A percentile compares a stretch with the other conserved stretches of the same genome.
Evolutionary conservation across 2,113 vertebrate genomes (phyloP).

Genomic region (Rana temporaria): DNA sequence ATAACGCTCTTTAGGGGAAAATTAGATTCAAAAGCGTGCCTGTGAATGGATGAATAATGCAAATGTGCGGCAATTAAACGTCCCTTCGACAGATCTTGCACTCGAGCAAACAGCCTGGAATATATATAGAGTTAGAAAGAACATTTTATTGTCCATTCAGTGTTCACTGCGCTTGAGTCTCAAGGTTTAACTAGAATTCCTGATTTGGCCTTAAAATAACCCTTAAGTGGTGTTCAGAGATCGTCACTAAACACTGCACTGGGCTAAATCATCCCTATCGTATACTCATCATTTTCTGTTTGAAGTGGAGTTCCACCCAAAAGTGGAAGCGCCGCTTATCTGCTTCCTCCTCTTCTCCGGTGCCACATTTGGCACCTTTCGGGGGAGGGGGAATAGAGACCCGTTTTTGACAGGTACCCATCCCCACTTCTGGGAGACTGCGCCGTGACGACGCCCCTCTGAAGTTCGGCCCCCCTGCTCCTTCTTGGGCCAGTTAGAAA

Average conservation of each 20-base stretch:
- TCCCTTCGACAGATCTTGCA: conserved; percentile 9
- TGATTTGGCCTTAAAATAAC: conserved; percentile 31
- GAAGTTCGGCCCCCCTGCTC: no score
- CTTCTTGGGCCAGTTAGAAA: no score
- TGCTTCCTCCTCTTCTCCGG: no score
- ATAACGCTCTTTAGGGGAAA: conserved; percentile 39
- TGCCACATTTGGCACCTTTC: no score
- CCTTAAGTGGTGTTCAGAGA: background rate
- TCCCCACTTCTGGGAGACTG: no score
- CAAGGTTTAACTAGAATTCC: conserved; percentile 15
- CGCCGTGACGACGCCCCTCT: no score
- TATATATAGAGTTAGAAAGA: conserved; percentile 12
- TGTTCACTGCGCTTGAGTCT: conserved; percentile 7
- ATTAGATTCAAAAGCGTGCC: conserved; percentile 43
- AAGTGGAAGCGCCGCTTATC: no score
- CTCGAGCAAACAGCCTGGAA: conserved; percentile 37
- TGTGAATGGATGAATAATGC: conserved; percentile 48
- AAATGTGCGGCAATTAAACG: conserved; percentile 41
- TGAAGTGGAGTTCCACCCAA: background rate
- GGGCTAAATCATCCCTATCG: background rate
- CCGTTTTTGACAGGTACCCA: no score
- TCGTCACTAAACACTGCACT: background rate
- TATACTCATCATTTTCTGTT: background rate
- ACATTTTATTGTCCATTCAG: conserved; percentile 39
- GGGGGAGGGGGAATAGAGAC: no score